Base-by-base conservation (phyloP, 92 coral and sea anemone species). In the Pocillopora meandrina region DNA sequence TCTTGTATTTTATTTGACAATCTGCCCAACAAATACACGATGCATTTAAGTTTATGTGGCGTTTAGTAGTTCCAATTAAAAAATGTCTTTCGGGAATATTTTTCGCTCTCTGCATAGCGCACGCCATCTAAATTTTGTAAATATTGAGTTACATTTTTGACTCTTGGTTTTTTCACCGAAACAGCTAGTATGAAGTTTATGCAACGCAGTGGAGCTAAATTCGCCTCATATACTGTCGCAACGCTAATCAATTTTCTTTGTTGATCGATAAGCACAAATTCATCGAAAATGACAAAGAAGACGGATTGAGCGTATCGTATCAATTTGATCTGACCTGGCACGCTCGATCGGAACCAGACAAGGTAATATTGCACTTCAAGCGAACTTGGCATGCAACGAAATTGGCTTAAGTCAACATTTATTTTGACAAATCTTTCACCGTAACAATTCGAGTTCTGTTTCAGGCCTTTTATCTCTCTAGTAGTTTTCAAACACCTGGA, bases 81-180 rank as follows among this genome's bases (percentile, higher is more conserved):
- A 70, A 1, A 49, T 70, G 56, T 70, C 74, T 70, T 11, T 3
- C 2, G 12, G 47, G 20, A 5, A 65, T 4, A n/a, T 6, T 65
- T 42, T 35, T 69, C 52, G 52, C 52, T 70, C 33, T 34, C 12
- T 20, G 19, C 35, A 70, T 56, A 13, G 26, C 71, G 17, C 31
- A 60, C 14, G 19, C 16, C n/a, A 13, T 76, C 34, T 33, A n/a
- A 21, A 77, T 77, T 65, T 34, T 61, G 10, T 9, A 77, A 60
- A 42, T 77, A 60, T 65, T 65, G 81, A 77, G 81, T 65, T 61
- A 15, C 69, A 34, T 49, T 42, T 42, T 42, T 42, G 52, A 42
- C 52, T 42, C 52, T 42, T 42, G 52, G 7, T 42, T 42, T 42
- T 42, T 42, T 42, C 52, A 42, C 8, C 52, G 5, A 42, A 42